A percentile compares a stretch with the other conserved stretches of the same genome.
Evolutionary conservation across 2,888 invertebrate species (phyloP).

Genomic region (Himalopsyche japonica): DNA sequence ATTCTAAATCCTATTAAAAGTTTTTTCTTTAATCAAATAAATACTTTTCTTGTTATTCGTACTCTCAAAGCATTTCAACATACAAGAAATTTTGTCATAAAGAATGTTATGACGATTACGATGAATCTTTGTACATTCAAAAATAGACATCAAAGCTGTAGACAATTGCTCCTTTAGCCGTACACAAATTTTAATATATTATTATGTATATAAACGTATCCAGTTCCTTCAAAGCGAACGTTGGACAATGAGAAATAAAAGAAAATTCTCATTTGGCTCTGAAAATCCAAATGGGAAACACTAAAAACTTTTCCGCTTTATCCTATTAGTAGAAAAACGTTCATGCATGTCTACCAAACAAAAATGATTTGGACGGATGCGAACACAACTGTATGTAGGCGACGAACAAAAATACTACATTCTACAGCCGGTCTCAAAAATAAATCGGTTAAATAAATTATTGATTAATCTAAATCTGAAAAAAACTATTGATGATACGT

Average conservation of each 20-base stretch:
- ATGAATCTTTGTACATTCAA: not conserved
- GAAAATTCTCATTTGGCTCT: constrained; percentile 27
- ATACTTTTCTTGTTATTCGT: not conserved
- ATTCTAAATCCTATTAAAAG: not conserved
- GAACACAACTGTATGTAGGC: constrained; percentile 5
- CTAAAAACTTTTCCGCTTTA: constrained; percentile 28
- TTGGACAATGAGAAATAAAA: constrained; percentile 19
- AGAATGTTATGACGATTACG: not conserved
- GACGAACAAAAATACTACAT: not conserved
- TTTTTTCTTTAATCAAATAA: not conserved
- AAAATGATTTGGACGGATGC: constrained; percentile 22
- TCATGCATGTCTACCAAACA: constrained; percentile 14
- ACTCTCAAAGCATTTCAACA: not conserved
- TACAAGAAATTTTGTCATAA: not conserved
- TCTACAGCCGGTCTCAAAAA: not conserved
- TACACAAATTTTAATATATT: not conserved
- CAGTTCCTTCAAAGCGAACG: not conserved
- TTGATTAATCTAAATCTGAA: no score
- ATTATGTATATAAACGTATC: not conserved
- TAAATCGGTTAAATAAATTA: no score
- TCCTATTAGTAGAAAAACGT: constrained; percentile 28
- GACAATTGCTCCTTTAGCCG: not conserved
- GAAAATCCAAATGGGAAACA: constrained; percentile 24
- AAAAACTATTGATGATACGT: no score
- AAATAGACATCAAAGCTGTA: not conserved